Base-by-base conservation (phyloP, 2,888 invertebrate species). In the Cabera pusaria region DNA sequence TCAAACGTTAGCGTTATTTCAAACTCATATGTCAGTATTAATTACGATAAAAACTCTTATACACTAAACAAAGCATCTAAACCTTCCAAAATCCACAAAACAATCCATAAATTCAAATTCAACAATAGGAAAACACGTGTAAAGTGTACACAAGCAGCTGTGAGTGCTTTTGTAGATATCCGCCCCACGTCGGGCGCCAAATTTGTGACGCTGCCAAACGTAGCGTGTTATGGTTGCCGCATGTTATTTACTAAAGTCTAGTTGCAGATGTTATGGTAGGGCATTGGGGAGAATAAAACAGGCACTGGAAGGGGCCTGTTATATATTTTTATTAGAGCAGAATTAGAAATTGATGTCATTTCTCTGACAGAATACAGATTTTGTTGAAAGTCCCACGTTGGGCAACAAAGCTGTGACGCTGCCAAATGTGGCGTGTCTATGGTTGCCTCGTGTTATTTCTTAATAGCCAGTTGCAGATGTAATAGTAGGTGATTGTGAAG, bases 171-270 rank as follows among this genome's bases (percentile, higher is more conserved):
- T n/a, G 8, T 17, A 40, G 28, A 28, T 28, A 34, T 28, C 14
- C 18, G 46, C 24, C 44, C 42, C 44, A 27, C 10, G 43, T 36
- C 49, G 50, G 50, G 49, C 51, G 52, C 41, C 47, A 49, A 44
- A 41, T 36, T 34, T 42, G 34, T 36, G 6, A 10, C 14, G 35
- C 31, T 47, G 49, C 50, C 53, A 50, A 53, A 44, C 46, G 46
- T 37, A 31, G 21, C 46, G 29, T 12, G 28, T 40, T 25, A n/a
- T n/a, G n/a, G n/a, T n/a, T n/a, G 22, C 21, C 24, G n/a, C 29
- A 24, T 31, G 26, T 27, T 27, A 32, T 31, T 35, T 26, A 6
- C 19, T 41, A 40, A 40, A 23, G 16, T 23, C 10, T 7, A 24
- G 20, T 32, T 27, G 35, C 31, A 33, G 18, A 22, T 26, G 18